Evolutionary conservation across 2,113 vertebrate species (phyloP).

Genomic region (Macrotis lagotis): DNA sequence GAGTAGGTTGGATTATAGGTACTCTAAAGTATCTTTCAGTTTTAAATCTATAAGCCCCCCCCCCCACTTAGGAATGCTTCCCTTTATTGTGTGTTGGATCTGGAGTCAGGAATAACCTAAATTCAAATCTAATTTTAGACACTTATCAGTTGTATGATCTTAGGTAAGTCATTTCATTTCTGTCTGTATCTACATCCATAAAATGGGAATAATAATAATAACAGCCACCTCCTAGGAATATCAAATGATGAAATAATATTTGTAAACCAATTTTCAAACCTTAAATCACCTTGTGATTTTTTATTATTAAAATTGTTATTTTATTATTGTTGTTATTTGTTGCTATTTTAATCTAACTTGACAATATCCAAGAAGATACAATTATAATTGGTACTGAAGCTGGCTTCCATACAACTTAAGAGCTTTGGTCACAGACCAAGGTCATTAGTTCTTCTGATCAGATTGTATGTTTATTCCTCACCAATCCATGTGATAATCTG

Average conservation of each 20-base stretch:
- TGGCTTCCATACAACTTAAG: neutral
- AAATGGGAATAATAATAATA: neutral
- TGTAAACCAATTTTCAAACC: neutral
- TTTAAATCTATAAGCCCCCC: neutral
- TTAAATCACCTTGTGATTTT: neutral
- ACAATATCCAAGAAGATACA: neutral
- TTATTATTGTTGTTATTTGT: neutral
- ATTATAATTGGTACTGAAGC: neutral
- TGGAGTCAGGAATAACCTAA: neutral
- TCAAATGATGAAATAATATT: neutral
- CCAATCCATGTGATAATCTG: neutral
- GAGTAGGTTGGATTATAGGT: neutral
- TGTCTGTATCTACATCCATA: neutral
- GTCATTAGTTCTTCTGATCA: neutral
- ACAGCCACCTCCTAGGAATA: neutral
- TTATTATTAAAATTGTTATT: neutral
- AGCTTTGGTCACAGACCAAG: neutral
- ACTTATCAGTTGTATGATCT: neutral
- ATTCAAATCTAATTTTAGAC: neutral
- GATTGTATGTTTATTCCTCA: neutral
- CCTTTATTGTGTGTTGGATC: neutral
- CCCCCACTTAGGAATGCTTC: neutral
- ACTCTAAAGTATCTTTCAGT: neutral
- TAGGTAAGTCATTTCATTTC: neutral
- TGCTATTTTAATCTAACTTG: neutral